Conservation (phyloP, 37 sponge, comb jelly and placozoan species). For the Oscarella lobularis region DNA sequence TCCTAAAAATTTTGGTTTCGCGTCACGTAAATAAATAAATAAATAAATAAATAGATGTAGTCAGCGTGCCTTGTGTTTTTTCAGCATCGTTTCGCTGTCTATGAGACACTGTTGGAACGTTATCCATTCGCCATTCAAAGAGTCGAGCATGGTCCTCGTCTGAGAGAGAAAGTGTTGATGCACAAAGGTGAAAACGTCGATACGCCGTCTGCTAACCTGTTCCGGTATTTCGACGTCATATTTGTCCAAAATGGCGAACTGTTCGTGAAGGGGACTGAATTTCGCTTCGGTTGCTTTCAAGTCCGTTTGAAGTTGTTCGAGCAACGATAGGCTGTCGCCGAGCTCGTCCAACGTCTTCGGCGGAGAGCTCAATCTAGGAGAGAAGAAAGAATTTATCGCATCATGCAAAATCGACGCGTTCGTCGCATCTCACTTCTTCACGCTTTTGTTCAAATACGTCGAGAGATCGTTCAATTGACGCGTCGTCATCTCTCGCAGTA, state of each 20-base stretch:
- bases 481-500: slow-evolving; percentile 83
- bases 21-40: neutral
- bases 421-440: slow-evolving; percentile 32
- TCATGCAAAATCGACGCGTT: neutral
- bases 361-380: slow-evolving; percentile 66
- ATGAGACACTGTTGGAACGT: slow-evolving; percentile 80
- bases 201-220: neutral
- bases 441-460: slow-evolving; percentile 43
- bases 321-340: slow-evolving; percentile 60
- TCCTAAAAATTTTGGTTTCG: slow-evolving; percentile 33
- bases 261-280: slow-evolving; percentile 84
- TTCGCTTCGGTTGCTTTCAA: slow-evolving; percentile 59
- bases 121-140: slow-evolving; percentile 40
- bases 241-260: slow-evolving; percentile 82
- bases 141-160: slow-evolving; percentile 31
- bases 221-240: slow-evolving; percentile 57
- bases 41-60: neutral
- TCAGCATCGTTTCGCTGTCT: slow-evolving; percentile 76
- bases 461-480: slow-evolving; percentile 47
- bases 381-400: too few species aligned
- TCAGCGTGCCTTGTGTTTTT: slow-evolving; percentile 86
- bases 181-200: neutral
- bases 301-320: slow-evolving; percentile 65
- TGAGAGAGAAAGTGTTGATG: slow-evolving; percentile 1
- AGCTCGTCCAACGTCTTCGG: slow-evolving; percentile 79